Evolutionary conservation across 1,140 invertebrate species (phyloP).

Genomic region (Sinonovacula constricta): DNA sequence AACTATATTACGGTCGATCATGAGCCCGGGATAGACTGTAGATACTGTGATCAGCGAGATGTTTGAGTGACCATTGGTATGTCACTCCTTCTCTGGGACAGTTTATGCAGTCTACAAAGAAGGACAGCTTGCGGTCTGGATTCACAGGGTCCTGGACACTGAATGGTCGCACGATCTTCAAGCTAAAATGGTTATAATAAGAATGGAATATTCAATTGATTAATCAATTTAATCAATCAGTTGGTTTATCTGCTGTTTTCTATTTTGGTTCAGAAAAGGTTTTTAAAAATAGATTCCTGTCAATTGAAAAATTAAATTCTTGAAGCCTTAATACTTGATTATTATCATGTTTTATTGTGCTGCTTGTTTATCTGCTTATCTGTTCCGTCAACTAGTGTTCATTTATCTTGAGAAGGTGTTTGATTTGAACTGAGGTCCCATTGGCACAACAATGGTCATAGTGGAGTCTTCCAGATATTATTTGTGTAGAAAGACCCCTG

Average conservation of each 20-base stretch:
- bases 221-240: too few relatives aligned
- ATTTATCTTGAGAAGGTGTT: too few relatives aligned
- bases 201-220: too few relatives aligned
- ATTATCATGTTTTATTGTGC: too few relatives aligned
- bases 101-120: slow-evolving; percentile 31
- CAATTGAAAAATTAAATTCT: not conserved
- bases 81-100: not conserved
- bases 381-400: too few relatives aligned
- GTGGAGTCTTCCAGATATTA: too few relatives aligned
- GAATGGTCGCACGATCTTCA: slow-evolving; percentile 22
- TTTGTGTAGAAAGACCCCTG: too few relatives aligned
- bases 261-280: not conserved
- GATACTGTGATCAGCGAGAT: slow-evolving; percentile 21
- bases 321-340: not conserved
- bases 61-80: slow-evolving; percentile 22
- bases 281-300: not conserved
- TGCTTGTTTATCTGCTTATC: too few relatives aligned
- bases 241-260: not conserved
- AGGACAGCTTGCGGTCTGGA: slow-evolving; percentile 34
- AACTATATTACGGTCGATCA: slow-evolving; percentile 24
- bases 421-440: too few relatives aligned
- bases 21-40: slow-evolving; percentile 25
- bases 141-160: slow-evolving; percentile 10
- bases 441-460: too few relatives aligned
- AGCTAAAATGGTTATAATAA: too few relatives aligned